A percentile compares a stretch with the other conserved stretches of the same genome.
Conservation (phyloP, 2,113 vertebrate genomes). For the Neotoma lepida region DNA sequence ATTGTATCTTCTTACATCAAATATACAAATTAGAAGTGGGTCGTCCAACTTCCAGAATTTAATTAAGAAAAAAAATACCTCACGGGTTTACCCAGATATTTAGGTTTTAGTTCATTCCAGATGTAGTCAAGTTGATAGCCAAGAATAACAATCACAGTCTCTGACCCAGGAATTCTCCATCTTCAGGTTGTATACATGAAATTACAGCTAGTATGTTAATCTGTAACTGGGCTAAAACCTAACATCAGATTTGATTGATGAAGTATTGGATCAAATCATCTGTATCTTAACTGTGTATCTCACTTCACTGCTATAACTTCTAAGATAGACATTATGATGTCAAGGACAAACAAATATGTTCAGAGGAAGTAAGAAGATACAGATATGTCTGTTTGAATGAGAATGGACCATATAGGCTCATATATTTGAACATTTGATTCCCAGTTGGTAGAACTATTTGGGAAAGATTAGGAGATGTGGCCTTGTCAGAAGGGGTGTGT, state of each 20-base stretch:
- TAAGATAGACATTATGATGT: background rate
- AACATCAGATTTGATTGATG: background rate
- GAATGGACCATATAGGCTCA: background rate
- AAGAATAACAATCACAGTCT: background rate
- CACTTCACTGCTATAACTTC: background rate
- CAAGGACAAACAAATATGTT: background rate
- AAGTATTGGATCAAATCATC: background rate
- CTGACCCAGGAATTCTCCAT: background rate
- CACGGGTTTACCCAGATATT: background rate
- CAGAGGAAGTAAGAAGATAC: background rate
- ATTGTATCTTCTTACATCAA: background rate
- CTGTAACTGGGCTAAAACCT: background rate
- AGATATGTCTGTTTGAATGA: background rate
- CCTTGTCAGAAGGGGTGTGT: background rate
- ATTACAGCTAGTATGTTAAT: background rate
- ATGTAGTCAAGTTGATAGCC: background rate
- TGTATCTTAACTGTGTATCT: background rate
- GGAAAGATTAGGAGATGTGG: background rate
- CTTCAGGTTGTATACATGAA: background rate
- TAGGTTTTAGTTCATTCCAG: background rate
- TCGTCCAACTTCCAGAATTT: background rate
- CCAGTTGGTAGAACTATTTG: background rate
- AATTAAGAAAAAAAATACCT: background rate
- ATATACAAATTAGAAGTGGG: background rate
- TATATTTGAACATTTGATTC: background rate